A percentile compares a stretch with the other conserved stretches of the same genome.
Evolutionary conservation across 2,113 vertebrate species (phyloP).

Genomic region (Ictidomys tridecemlineatus): DNA sequence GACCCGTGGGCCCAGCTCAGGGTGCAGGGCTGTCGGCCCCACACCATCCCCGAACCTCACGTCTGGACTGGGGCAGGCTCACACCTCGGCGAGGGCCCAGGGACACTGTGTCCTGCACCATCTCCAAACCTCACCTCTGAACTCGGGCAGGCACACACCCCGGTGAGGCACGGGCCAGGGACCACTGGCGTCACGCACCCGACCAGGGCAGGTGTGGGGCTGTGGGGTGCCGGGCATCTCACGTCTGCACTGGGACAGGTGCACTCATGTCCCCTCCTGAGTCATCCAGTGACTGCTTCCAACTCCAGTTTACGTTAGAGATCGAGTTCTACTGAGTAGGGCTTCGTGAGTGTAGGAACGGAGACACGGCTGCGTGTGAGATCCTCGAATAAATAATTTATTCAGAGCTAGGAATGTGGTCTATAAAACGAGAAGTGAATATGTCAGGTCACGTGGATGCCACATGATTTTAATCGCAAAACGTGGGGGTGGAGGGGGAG

Average conservation of each 20-base stretch:
- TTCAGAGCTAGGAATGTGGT: slow-evolving; percentile 79
- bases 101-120: background rate
- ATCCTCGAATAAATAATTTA: slow-evolving; percentile 80
- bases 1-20: background rate
- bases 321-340: slow-evolving; percentile 80
- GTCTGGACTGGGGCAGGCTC: background rate
- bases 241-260: background rate
- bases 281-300: slow-evolving; percentile 39
- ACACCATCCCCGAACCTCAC: background rate
- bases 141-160: background rate
- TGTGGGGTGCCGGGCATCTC: slow-evolving; percentile 19
- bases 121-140: background rate
- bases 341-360: slow-evolving; percentile 67
- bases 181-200: background rate
- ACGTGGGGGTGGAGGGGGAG: background rate
- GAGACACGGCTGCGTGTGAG: slow-evolving; percentile 68
- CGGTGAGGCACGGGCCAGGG: background rate
- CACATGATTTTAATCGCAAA: slow-evolving; percentile 11
- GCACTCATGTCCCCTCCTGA: background rate
- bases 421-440: slow-evolving; percentile 56
- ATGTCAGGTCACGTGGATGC: slow-evolving; percentile 55
- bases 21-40: background rate
- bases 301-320: slow-evolving; percentile 66
- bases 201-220: background rate
- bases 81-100: background rate